Percentiles rank a stretch among this genome's conserved stretches.
phyloP scores from a whole-genome alignment of 2,797 vertebrate species.

The Crossoptilon crossoptilon region DNA sequence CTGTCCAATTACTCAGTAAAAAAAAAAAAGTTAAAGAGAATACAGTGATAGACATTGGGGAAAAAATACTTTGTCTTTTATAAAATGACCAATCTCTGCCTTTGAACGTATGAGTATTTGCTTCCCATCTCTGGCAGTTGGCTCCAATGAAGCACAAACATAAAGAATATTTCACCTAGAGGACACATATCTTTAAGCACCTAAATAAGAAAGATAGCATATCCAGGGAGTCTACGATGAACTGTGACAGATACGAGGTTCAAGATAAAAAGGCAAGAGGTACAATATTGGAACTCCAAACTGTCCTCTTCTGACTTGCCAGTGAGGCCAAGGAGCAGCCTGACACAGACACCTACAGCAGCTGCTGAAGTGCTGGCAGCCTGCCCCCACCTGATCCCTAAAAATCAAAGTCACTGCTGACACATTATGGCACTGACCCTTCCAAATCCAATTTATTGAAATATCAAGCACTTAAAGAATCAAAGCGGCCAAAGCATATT shows the following conservation, averaged over 20 bases:
- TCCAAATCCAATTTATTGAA: neutral
- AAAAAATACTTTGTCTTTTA: neutral
- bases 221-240: neutral
- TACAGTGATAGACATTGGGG: accelerated
- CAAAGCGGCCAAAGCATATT: neutral
- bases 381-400: neutral
- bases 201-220: neutral
- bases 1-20: neutral
- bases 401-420: neutral
- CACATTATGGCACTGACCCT: neutral
- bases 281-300: neutral
- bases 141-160: neutral
- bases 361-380: neutral
- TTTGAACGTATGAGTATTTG: neutral
- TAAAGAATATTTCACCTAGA: neutral
- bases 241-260: neutral
- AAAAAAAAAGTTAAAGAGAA: neutral
- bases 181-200: neutral
- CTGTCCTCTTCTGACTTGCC: neutral
- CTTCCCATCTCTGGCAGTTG: neutral
- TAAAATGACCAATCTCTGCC: neutral
- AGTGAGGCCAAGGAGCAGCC: neutral
- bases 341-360: neutral
- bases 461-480: neutral
- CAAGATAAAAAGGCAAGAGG: neutral